Percentiles rank a stretch among this genome's conserved stretches.
These are phyloP conservation scores for Conger conger DNA, from an alignment of 2,113 vertebrate genomes.

Conservation along the genomic window DNA sequence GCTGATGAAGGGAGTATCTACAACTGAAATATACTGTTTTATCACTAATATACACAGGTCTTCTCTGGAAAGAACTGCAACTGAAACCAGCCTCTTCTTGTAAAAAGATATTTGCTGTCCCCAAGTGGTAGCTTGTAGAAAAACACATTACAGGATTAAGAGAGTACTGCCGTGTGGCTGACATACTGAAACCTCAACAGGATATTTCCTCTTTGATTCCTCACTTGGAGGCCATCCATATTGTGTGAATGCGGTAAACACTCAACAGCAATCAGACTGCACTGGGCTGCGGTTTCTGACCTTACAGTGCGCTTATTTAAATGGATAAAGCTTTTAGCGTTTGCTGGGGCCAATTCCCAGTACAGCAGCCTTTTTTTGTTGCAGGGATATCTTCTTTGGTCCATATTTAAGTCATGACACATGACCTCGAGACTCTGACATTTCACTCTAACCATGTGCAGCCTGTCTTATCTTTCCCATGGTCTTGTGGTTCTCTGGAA, in stretches of 20 bases:
- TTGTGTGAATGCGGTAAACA: neutral
- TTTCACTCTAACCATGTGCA: neutral
- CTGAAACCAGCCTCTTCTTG: neutral
- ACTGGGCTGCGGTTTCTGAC: neutral
- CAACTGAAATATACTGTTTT: too few relatives aligned
- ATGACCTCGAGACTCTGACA: neutral
- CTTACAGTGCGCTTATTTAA: neutral
- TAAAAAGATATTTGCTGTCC: conserved; percentile 1
- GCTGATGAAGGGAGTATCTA: too few relatives aligned
- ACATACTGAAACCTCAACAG: neutral
- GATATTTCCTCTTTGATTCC: neutral
- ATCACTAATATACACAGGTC: neutral
- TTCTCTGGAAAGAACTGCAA: neutral
- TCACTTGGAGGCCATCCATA: neutral
- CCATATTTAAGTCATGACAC: neutral
- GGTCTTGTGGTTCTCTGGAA: neutral
- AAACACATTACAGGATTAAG: neutral
- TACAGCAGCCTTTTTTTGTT: neutral
- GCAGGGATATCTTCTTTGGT: neutral
- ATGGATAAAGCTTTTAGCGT: neutral
- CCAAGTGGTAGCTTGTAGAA: neutral
- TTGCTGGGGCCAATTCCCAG: neutral
- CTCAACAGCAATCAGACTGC: neutral
- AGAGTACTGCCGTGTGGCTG: neutral
- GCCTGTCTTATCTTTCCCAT: neutral